Percentiles rank a stretch among this genome's conserved stretches.
phyloP scores from a whole-genome alignment of 2,888 invertebrate species.

The Eledone cirrhosa region DNA sequence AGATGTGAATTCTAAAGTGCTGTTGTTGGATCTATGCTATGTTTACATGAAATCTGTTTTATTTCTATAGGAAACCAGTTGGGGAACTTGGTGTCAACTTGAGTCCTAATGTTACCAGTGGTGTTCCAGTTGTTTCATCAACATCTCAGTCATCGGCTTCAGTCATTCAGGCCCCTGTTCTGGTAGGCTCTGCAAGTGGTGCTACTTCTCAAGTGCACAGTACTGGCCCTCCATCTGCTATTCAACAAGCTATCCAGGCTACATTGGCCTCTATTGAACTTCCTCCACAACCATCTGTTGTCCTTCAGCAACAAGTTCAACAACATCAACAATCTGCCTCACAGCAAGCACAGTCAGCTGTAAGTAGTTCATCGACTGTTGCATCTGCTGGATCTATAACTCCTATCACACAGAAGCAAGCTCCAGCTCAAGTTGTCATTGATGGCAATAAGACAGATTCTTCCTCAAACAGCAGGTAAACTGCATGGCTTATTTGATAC shows the following conservation, averaged over 20 bases:
- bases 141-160: constrained; percentile 23
- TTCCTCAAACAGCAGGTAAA: constrained; percentile 17
- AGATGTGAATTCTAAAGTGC: too few relatives aligned
- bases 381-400: neutral
- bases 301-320: constrained; percentile 21
- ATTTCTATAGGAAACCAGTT: constrained; percentile 20
- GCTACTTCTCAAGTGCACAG: constrained; percentile 34
- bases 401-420: neutral
- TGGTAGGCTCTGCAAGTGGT: neutral
- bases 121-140: constrained; percentile 19
- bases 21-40: too few relatives aligned
- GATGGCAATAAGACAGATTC: constrained; percentile 21
- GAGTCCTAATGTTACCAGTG: constrained; percentile 1
- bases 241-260: constrained; percentile 95
- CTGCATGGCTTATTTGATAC: neutral
- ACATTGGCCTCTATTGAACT: constrained; percentile 86
- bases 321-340: neutral
- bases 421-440: neutral
- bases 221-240: constrained; percentile 62
- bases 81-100: constrained; percentile 17
- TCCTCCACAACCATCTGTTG: constrained; percentile 53
- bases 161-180: constrained; percentile 33
- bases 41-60: constrained; percentile 2
- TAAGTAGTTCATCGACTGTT: neutral
- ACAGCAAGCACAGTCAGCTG: constrained; percentile 1